Base-by-base conservation (phyloP, 2,113 vertebrate genomes). In the Probosciger aterrimus region DNA sequence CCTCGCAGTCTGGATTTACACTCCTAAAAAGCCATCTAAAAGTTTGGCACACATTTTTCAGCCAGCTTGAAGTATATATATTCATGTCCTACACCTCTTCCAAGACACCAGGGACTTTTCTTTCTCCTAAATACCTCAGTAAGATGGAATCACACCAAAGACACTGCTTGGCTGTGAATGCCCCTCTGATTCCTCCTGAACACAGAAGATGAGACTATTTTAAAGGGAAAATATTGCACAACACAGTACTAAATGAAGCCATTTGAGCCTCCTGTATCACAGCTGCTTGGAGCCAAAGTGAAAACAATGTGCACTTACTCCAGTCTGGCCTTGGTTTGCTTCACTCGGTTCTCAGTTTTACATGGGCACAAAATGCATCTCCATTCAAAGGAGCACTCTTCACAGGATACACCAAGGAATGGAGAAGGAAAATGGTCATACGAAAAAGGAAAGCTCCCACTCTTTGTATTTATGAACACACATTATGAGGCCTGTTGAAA, bases 1-100 rank as follows among this genome's bases (percentile, higher is more conserved):
- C 8, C 10, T 69, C 0, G 0, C 15, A 12, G 31, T 39, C 20
- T 55, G 11, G 5, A 65, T 73, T 88, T 57, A 67, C 6, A 43
- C 16, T 59, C 39, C 67, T 35, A 22, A 75, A 67, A 84, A 90
- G 16, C 25, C 46, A 78, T 18, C n/a, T 65, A 3, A 2, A 87
- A 50, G 11, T 43, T 67, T 71, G 44, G 39, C 30, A 50, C 24
- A 37, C 1, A 35, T 35, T 75, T 33, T 53, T 14, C 18, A 64
- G 23, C 20, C 27, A 71, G 19, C 18, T n/a, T 74, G 63, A 65
- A 67, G 17, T 65, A 85, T 4, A 55, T 11, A n/a, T 8, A 22
- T 49, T n/a, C 27, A 82, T 18, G 33, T 62, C 10, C 30, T 43
- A 16, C 18, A 63, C 12, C 33, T 78, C 33, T 75, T 64, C 68